Evolutionary conservation across 1,140 invertebrate species (phyloP), one percentile per base, ranked within the genome.

Genomic region (Heterodera schachtii): DNA sequence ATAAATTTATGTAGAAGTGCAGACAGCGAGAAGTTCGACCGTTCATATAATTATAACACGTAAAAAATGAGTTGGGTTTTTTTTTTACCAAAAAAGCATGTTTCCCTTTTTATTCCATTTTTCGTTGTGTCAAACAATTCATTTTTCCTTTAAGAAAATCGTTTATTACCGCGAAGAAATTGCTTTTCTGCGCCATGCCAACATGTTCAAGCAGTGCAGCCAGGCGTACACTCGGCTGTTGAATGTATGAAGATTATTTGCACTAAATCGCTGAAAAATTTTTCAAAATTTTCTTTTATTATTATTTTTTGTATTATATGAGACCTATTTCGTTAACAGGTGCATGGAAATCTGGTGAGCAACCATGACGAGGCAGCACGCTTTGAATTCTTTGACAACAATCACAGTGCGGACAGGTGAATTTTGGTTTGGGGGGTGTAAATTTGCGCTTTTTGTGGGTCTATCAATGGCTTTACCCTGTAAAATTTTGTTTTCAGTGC

Each of bases 351-450:
- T 69, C 0, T 71, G 47, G 64, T 44, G 66, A 44, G 66, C 44
- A 78, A 78, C 47, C 64, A 78, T 69, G 31, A 64, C 5, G 41
- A 70, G 4, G 77, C 77, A 4, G 64, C 77, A 21, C 77, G 77
- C 21, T 78, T 78, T 78, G 77, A 78, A 78, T 78, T 78, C 46
- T 78, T 78, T 49, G 43, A 78, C 21, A 78, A 78, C 70, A 78
- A 46, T 1, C 44, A 78, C 70, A 78, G 77, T 43, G 77, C 77
- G 43, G 77, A 78, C 52, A 78, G 57, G 57, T 64, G 57, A 19
- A 19, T 64, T 11, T 3, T 64, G 49, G 6, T 52, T 52, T 52
- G 11, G 49, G 49, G 2, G 49, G 11, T 31, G 31, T 31, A 31
- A 31, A 31, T 31, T 31, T 31, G 31, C 31, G 31, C 31, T 31